phyloP scores from a whole-genome alignment of 2,797 vertebrate species.

The Nyctibius grandis region DNA sequence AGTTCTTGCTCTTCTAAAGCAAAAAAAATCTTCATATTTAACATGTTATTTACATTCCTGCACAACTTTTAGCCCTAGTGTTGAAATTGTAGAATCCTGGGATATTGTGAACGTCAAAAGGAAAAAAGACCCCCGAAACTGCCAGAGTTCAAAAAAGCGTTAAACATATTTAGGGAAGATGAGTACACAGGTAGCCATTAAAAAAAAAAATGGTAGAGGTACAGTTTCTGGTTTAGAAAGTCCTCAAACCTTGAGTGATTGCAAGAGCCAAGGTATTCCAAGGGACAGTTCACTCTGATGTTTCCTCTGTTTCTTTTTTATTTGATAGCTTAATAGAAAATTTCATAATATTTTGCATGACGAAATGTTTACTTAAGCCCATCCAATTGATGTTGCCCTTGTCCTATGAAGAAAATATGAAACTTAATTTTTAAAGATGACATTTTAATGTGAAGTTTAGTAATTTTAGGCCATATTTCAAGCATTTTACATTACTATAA shows the following conservation, averaged over 20 bases:
- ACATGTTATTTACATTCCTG: background rate
- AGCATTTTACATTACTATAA: background rate
- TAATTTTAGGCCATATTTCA: background rate
- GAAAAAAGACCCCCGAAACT: background rate
- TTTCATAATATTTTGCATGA: background rate
- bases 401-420: background rate
- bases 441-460: background rate
- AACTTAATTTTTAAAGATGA: background rate
- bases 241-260: background rate
- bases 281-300: background rate
- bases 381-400: background rate
- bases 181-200: background rate
- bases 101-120: background rate
- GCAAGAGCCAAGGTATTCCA: background rate
- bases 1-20: background rate
- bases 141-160: background rate
- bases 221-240: background rate
- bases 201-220: background rate
- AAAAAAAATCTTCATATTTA: background rate
- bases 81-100: background rate
- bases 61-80: background rate
- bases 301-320: background rate
- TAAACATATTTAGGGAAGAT: background rate
- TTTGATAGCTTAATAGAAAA: background rate
- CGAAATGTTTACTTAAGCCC: background rate